A percentile compares a stretch with the other conserved stretches of the same genome.
Conservation (phyloP, 1,140 invertebrate genomes). For the Hycleus cichorii region DNA sequence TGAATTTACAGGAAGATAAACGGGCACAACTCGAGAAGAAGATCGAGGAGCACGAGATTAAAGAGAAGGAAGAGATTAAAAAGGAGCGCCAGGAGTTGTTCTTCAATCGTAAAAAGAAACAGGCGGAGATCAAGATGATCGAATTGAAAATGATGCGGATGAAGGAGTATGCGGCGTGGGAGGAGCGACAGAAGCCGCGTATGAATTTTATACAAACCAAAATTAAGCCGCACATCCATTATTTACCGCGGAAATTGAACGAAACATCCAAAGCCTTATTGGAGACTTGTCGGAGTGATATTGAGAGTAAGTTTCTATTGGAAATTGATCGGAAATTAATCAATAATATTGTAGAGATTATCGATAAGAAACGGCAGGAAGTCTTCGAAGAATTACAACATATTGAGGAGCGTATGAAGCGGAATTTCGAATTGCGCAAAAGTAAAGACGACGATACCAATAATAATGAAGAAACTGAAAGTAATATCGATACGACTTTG, state of each 20-base stretch:
- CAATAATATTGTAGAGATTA: constrained; percentile 40
- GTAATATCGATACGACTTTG: background rate
- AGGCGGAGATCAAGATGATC: constrained; percentile 80
- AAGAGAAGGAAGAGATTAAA: constrained; percentile 79
- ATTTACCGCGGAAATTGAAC: constrained; percentile 67
- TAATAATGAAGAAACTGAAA: constrained; percentile 11
- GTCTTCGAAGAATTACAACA: constrained; percentile 34
- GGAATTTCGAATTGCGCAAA: constrained; percentile 28
- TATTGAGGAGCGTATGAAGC: constrained; percentile 36
- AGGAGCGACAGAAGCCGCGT: constrained; percentile 66
- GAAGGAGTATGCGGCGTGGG: constrained; percentile 83
- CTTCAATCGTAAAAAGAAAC: constrained; percentile 74
- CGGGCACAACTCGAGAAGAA: constrained; percentile 86
- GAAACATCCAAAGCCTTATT: constrained; percentile 46
- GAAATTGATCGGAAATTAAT: background rate
- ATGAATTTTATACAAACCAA: constrained; percentile 82
- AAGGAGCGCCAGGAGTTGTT: constrained; percentile 82
- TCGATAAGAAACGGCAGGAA: constrained; percentile 37
- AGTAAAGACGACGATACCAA: constrained; percentile 25
- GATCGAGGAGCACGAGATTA: constrained; percentile 81
- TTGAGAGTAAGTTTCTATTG: constrained; percentile 44
- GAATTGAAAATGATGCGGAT: constrained; percentile 86
- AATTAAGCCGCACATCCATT: constrained; percentile 80
- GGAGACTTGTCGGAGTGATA: constrained; percentile 42
- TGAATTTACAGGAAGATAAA: constrained; percentile 65